Evolutionary conservation across 1,140 invertebrate species (phyloP).

Genomic region (Latrodectus geometricus): DNA sequence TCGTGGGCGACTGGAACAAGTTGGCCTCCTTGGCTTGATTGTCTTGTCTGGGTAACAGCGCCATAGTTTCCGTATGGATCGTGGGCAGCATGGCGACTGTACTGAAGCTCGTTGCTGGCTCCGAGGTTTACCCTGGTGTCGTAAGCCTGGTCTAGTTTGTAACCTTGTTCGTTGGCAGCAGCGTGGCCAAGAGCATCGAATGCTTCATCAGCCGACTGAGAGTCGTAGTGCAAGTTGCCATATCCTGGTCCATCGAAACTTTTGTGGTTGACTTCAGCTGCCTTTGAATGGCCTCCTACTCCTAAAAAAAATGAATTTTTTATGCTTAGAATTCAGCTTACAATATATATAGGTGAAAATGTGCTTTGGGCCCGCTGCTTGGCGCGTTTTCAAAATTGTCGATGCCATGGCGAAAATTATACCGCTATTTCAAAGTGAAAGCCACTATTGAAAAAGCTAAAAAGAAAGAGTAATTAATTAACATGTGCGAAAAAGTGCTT

Average conservation of each 20-base stretch:
- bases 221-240: constrained; percentile 37
- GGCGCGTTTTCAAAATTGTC: no score
- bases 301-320: constrained; percentile 6
- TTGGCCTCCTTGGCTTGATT: constrained; percentile 45
- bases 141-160: constrained; percentile 46
- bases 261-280: constrained; percentile 20
- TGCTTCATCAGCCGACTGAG: constrained; percentile 24
- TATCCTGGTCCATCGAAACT: constrained; percentile 57
- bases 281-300: constrained; percentile 20
- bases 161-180: constrained; percentile 38
- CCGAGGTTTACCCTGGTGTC: constrained; percentile 39
- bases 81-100: constrained; percentile 51
- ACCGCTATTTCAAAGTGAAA: no score
- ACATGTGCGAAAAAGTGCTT: no score
- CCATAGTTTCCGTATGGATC: constrained; percentile 60
- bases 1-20: constrained; percentile 67
- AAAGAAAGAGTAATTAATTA: no score
- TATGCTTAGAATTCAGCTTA: background rate
- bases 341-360: no score
- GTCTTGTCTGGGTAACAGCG: constrained; percentile 43
- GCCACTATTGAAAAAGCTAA: no score
- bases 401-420: no score
- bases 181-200: constrained; percentile 43
- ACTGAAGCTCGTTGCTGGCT: constrained; percentile 39
- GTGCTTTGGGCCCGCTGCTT: no score